These are phyloP conservation scores for Pseudoips prasinana DNA, from an alignment of 2,888 invertebrate genomes.

Conservation along the genomic window DNA sequence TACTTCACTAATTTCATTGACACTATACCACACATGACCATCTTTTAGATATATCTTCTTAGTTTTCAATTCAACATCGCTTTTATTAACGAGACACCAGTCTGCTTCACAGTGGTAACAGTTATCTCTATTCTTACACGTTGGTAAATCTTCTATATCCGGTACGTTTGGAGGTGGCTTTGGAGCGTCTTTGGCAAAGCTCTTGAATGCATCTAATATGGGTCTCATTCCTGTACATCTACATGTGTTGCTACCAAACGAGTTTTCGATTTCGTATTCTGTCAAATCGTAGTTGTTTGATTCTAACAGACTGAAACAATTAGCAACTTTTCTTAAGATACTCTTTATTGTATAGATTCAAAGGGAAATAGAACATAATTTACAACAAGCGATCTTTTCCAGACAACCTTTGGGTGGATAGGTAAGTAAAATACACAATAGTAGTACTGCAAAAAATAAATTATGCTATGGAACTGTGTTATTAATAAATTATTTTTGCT, in stretches of 20 bases:
- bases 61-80: conserved; percentile 24
- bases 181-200: conserved; percentile 73
- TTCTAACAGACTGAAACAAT: conserved; percentile 63
- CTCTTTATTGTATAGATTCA: no score
- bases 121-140: conserved; percentile 29
- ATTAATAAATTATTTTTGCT: no score
- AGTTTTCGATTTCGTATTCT: conserved; percentile 84
- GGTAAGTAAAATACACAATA: no score
- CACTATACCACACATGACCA: conserved; percentile 73
- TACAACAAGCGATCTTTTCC: no score
- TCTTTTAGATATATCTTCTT: conserved; percentile 43
- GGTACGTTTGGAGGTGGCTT: conserved; percentile 26
- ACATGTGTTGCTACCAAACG: conserved; percentile 87
- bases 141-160: conserved; percentile 6
- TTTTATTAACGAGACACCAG: conserved; percentile 47
- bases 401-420: no score
- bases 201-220: conserved; percentile 83
- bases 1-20: conserved; percentile 63
- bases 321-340: no score
- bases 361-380: no score
- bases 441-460: no score
- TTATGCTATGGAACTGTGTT: no score
- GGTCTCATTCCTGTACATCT: conserved; percentile 87
- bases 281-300: conserved; percentile 62
- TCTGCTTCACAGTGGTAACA: conserved; percentile 34